Evolutionary conservation across 2,888 invertebrate genomes (phyloP).

Genomic region (Meiosimyza platycephala): DNA sequence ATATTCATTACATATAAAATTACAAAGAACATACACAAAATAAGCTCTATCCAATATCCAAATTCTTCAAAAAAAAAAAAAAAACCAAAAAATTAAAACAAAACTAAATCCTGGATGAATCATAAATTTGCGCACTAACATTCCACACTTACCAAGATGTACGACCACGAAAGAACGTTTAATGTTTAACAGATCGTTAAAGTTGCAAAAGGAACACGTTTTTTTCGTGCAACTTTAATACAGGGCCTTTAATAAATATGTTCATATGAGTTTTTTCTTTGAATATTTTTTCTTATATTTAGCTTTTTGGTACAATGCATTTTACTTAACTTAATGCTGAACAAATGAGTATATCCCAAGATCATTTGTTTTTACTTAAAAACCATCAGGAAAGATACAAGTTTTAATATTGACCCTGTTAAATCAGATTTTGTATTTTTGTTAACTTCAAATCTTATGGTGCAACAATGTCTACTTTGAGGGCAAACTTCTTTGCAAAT

Average conservation of each 20-base stretch:
- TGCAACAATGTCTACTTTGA: conserved; percentile 12
- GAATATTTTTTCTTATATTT: no score
- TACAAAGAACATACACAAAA: no score
- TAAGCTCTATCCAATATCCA: no score
- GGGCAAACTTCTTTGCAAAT: background rate
- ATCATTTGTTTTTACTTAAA: no score
- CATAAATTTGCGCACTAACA: conserved; percentile 15
- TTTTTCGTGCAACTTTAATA: background rate
- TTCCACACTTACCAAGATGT: conserved; percentile 22
- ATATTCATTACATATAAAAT: no score
- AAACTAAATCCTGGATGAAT: conserved; percentile 16
- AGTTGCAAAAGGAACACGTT: conserved; percentile 15
- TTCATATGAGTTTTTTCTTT: background rate
- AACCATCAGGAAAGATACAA: no score
- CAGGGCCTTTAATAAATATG: background rate
- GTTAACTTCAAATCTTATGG: background rate
- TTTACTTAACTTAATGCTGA: no score
- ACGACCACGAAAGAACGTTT: conserved; percentile 4
- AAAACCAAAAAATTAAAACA: background rate
- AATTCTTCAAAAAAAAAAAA: background rate
- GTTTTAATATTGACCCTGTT: background rate
- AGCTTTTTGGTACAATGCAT: no score
- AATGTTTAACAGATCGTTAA: conserved; percentile 22
- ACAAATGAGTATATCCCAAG: no score
- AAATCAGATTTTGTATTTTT: background rate